Base-by-base conservation (phyloP, 2,797 vertebrate genomes). In the Centroberyx gerrardi region DNA sequence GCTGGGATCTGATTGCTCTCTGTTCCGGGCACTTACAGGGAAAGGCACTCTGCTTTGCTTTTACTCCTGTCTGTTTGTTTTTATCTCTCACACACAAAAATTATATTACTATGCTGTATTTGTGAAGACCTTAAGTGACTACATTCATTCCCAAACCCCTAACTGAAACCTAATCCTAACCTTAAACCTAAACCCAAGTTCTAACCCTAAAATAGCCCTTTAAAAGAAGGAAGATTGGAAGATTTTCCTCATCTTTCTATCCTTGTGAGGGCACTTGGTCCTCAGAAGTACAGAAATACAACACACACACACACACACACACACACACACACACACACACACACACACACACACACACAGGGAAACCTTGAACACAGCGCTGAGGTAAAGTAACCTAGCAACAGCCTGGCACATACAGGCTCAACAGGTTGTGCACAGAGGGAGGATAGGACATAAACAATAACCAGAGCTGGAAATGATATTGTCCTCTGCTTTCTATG, bases 301-400 rank as follows among this genome's bases (percentile, higher is more conserved):
- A 22, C 48, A 59, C 36, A 46, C 31, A 13, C 18, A 44, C 27
- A 54, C 31, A 68, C 28, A 61, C 59, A 73, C 54, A 55, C 53
- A 62, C 36, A 46, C 31, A 13, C 18, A 44, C 27, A 54, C 31
- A 68, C 28, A 61, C 59, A 73, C 54, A 55, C 53, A 62, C 31
- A 59, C 36, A 46, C 31, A 13, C 18, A 44, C 27, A 54, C 31
- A 68, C 28, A 61, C 59, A 73, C 54, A 55, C 53, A 62, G 3
- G 8, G 0, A 60, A 14, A 71, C 74, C 60, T 84, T 78, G 85
- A 87, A 80, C 0, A 1, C 22, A 68, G 54, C 18, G 68, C 71
- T 62, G 77, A 80, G 84, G 81, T 84, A 69, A 88, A 78, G 91
- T 92, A 91, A 88, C 92, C 90, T 92, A 92, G 92, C 91, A 93